Evolutionary conservation across 2,113 vertebrate genomes (phyloP).

Genomic region (Phasianus colchicus): DNA sequence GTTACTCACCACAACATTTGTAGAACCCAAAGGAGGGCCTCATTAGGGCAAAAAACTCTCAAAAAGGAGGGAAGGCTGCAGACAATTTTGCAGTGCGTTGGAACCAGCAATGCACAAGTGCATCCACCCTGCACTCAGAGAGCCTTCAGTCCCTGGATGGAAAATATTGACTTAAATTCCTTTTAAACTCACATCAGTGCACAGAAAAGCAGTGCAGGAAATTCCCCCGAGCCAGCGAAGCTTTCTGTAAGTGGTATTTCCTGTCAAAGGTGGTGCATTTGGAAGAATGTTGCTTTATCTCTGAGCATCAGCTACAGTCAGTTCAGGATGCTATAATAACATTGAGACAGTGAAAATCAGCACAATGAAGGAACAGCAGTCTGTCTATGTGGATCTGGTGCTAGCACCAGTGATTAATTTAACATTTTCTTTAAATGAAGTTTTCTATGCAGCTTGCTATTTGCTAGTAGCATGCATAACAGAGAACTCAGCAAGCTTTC

Average conservation of each 20-base stretch:
- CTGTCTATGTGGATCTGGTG: not conserved
- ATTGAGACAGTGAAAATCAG: not conserved
- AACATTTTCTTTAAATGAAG: not conserved
- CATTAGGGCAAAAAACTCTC: not conserved
- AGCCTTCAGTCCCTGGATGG: not conserved
- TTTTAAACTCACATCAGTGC: not conserved
- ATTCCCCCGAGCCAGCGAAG: not conserved
- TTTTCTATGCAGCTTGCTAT: not conserved
- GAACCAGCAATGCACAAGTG: rapidly evolving
- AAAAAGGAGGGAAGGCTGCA: not conserved
- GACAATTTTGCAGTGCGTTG: not conserved
- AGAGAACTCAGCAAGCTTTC: not conserved
- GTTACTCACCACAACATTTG: not conserved
- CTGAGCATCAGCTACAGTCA: not conserved
- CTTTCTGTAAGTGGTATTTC: not conserved
- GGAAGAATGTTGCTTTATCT: not conserved
- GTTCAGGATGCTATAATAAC: not conserved
- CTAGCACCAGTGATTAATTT: not conserved
- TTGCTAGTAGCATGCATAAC: not conserved
- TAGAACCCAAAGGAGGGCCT: not conserved
- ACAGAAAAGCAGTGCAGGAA: not conserved
- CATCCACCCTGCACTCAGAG: not conserved
- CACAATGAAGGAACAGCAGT: not conserved
- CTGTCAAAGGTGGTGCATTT: not conserved
- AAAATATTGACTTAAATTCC: not conserved